phyloP scores from a whole-genome alignment of 2,888 invertebrate genomes.

The Crepidodera aurea region DNA sequence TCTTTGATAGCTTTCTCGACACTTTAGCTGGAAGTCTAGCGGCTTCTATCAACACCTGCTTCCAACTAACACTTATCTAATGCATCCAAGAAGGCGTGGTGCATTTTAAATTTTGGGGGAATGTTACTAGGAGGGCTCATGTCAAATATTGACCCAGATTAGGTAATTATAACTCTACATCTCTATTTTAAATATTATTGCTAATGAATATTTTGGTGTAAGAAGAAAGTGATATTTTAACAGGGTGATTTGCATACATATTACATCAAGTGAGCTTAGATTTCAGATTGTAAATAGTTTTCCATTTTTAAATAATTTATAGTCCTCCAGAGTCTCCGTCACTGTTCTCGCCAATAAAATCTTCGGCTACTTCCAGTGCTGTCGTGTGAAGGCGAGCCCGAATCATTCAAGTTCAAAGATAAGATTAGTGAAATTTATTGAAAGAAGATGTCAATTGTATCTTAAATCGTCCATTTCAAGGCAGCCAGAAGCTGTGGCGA shows the following conservation, averaged over 20 bases:
- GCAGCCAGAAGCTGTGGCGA: not conserved
- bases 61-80: not conserved
- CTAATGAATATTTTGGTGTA: too few relatives aligned
- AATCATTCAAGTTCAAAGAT: constrained; percentile 47
- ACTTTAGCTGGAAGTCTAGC: constrained; percentile 22
- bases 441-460: constrained; percentile 50
- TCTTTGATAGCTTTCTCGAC: constrained; percentile 11
- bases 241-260: too few relatives aligned
- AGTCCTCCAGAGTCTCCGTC: constrained; percentile 6
- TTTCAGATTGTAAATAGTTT: too few relatives aligned
- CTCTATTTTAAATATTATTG: too few relatives aligned
- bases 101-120: not conserved
- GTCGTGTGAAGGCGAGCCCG: constrained; percentile 22
- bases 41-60: constrained; percentile 6
- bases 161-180: too few relatives aligned
- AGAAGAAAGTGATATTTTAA: too few relatives aligned
- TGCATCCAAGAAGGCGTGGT: not conserved
- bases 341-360: constrained; percentile 13
- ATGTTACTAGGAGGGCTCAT: not conserved
- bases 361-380: constrained; percentile 16
- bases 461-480: constrained; percentile 43
- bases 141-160: not conserved
- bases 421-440: constrained; percentile 50
- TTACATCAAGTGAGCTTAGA: too few relatives aligned
- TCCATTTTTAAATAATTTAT: too few relatives aligned